Evolutionary conservation across 2,113 vertebrate species (phyloP), one percentile per base, ranked within the genome.

Genomic region (Laticauda laticaudata): DNA sequence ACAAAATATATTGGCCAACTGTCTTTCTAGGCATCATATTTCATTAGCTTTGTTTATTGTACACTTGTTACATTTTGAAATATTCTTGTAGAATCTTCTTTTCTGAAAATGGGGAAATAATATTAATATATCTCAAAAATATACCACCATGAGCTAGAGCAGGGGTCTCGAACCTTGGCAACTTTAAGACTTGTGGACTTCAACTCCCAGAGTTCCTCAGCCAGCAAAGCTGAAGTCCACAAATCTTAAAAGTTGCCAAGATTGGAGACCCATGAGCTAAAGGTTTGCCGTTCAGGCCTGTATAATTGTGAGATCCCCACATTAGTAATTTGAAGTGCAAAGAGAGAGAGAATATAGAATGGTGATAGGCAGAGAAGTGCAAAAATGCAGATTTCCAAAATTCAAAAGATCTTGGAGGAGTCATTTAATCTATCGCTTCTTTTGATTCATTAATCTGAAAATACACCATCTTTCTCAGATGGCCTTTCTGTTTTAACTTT

Each of bases 31-130:
- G 93, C 95, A 91, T 69, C 7, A 39, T 92, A 69, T 54, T 93
- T 90, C 93, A 93, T 88, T 86, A 91, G 45, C 8, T 14, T 90
- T 91, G 88, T 93, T 94, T 92, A 43, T 93, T 91, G 90, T 92
- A 96, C 93, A 85, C 34, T 88, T 93, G 88, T 93, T 96, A 87
- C 90, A 57, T 95, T 90, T 59, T 93, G 93, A 45, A 95, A 93
- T 86, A 53, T 75, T 91, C 12, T 26, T 39, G 53, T 86, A 29
- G 90, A 8, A 55, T 24, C 53, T 29, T 56, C 0, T 91, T 55
- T 91, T 56, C n/a, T 91, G 26, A 51, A 43, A 85, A n/a, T 85
- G 51, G 23, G 51, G 39, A 85, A 55, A 90, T 29, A 53, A 34
- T 75, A 15, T 5, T 4, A 14, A 10, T 75, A 81, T 9, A 53